These are phyloP conservation scores for Rhegmatorhina hoffmannsi DNA, from an alignment of 2,113 vertebrate genomes.

Conservation along the genomic window DNA sequence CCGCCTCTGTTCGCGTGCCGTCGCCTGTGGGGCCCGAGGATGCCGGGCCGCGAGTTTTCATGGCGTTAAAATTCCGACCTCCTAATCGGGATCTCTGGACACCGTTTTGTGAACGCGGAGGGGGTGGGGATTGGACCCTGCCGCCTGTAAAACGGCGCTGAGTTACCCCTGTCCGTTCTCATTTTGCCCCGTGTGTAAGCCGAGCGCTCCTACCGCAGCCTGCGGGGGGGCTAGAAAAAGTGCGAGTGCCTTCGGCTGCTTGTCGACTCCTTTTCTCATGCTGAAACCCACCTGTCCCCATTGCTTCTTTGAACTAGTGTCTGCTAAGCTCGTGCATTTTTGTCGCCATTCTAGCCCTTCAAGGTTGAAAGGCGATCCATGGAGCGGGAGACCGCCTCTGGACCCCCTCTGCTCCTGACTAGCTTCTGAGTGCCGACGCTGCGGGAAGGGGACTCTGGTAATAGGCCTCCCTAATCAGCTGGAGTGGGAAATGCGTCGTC, in stretches of 20 bases:
- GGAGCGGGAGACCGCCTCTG: neutral
- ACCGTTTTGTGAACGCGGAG: neutral
- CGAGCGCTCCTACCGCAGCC: neutral
- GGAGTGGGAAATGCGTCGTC: neutral
- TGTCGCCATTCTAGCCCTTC: neutral
- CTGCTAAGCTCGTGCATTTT: neutral
- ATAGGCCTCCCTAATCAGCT: neutral
- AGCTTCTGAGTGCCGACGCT: neutral
- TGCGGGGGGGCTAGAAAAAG: neutral
- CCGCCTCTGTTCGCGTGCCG: accelerated
- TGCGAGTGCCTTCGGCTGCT: neutral
- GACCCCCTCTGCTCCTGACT: accelerated
- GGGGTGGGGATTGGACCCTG: neutral
- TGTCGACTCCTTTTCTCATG: neutral
- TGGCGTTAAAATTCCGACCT: neutral
- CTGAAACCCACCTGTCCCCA: neutral
- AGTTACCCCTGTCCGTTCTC: too few species aligned
- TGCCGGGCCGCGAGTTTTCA: neutral
- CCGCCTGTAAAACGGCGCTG: neutral
- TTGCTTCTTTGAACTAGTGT: neutral
- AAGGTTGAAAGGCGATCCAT: neutral
- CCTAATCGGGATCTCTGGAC: neutral
- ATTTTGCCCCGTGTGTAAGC: neutral
- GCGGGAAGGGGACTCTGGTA: neutral
- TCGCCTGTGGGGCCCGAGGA: neutral